Percentiles rank a stretch among this genome's conserved stretches.
Conservation (phyloP, 2,113 vertebrate species). For the Agelaius tricolor region DNA sequence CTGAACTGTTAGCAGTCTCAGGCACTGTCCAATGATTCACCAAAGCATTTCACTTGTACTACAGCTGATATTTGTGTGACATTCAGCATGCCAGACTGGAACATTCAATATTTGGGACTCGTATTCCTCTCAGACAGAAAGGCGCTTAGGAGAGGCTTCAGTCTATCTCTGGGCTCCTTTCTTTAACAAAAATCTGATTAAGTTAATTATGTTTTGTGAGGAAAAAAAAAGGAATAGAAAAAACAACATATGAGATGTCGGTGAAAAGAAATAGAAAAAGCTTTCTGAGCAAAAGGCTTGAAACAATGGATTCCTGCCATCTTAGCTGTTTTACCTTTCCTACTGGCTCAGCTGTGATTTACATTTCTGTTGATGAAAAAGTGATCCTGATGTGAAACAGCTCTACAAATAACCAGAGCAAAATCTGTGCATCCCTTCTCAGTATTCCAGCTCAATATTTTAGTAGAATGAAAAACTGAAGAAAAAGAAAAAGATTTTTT, state of each 20-base stretch:
- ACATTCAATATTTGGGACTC: constrained; percentile 44
- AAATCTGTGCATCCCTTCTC: not conserved
- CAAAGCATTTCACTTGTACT: constrained; percentile 27
- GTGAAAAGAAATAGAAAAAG: constrained; percentile 20
- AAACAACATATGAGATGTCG: not conserved
- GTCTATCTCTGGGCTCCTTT: not conserved
- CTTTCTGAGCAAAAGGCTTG: constrained; percentile 40
- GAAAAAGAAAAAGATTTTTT: not conserved
- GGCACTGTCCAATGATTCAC: not conserved
- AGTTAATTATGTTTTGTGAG: not conserved
- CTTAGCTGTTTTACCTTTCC: constrained; percentile 24
- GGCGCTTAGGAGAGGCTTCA: constrained; percentile 7
- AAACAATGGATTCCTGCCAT: constrained; percentile 20
- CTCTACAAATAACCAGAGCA: not conserved
- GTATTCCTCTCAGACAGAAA: constrained; percentile 24
- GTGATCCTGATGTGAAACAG: constrained; percentile 10
- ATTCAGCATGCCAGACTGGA: constrained; percentile 4
- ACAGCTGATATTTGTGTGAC: constrained; percentile 21
- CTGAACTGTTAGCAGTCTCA: not conserved
- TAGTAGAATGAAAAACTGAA: not conserved
- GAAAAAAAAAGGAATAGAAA: not conserved
- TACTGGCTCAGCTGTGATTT: not conserved
- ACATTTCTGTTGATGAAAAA: not conserved
- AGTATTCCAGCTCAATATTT: not conserved
- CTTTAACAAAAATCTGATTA: not conserved